phyloP scores from a whole-genome alignment of 92 coral and sea anemone species.

The Bergia sp. region DNA sequence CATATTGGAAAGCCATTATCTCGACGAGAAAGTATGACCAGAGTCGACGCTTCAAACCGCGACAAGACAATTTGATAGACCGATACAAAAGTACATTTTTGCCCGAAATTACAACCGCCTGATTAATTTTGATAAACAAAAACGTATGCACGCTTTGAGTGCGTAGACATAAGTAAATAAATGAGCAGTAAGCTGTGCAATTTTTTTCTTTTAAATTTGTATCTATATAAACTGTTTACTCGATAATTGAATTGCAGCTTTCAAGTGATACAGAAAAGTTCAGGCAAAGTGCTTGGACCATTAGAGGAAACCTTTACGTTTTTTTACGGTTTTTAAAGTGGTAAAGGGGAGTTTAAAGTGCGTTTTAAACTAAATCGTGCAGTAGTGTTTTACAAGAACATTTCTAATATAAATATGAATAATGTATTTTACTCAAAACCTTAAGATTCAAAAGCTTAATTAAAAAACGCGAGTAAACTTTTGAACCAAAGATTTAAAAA shows the following conservation, averaged over 20 bases:
- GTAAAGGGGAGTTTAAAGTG: neutral
- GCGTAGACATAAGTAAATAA: neutral
- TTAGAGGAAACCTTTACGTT: neutral
- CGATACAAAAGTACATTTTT: too few species aligned
- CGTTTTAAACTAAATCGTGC: neutral
- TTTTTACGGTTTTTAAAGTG: neutral
- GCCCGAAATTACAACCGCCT: neutral
- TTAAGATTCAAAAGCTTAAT: neutral
- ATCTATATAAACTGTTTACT: neutral
- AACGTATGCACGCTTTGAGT: neutral
- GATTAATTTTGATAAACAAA: neutral
- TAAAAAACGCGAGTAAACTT: neutral
- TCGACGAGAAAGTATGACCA: conserved; percentile 31
- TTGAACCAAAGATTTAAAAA: neutral
- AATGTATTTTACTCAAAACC: neutral
- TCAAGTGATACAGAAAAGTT: too few species aligned
- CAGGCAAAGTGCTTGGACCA: neutral
- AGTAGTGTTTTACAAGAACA: neutral
- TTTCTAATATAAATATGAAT: too few species aligned
- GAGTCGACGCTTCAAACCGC: neutral
- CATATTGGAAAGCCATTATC: conserved; percentile 31
- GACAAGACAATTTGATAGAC: conserved; percentile 8
- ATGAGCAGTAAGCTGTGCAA: neutral
- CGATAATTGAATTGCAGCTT: too few species aligned
- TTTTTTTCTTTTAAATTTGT: neutral